These are phyloP conservation scores for Aphidius ervi DNA, from an alignment of 1,140 invertebrate genomes.

Conservation along the genomic window DNA sequence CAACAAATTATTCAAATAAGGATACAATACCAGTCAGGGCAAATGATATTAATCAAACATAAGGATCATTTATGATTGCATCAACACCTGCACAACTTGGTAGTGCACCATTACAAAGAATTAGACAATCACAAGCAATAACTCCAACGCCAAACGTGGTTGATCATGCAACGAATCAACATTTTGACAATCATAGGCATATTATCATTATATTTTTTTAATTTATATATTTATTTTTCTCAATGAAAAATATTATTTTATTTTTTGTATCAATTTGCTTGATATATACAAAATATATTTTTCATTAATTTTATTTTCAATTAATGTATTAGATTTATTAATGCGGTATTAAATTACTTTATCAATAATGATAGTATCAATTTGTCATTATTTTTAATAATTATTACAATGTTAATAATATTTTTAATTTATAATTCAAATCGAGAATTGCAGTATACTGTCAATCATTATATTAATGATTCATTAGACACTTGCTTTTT, in stretches of 20 bases:
- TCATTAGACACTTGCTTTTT: no score
- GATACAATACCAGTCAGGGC: constrained; percentile 29
- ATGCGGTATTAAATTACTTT: constrained; percentile 26
- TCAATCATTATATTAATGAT: no score
- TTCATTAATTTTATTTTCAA: neutral
- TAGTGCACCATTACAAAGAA: constrained; percentile 78
- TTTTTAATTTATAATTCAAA: no score
- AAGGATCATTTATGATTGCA: constrained; percentile 73
- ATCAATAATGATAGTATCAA: neutral
- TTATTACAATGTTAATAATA: no score
- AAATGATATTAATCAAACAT: constrained; percentile 50
- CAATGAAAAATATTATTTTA: no score
- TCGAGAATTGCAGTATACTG: no score
- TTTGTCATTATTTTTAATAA: no score
- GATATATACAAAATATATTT: neutral
- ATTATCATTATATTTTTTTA: no score
- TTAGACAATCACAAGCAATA: constrained; percentile 65
- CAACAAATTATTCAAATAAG: constrained; percentile 40
- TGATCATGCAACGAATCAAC: constrained; percentile 43
- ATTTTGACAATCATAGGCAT: constrained; percentile 39
- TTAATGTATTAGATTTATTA: neutral
- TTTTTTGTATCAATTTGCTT: no score
- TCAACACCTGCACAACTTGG: constrained; percentile 91
- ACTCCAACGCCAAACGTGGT: constrained; percentile 42
- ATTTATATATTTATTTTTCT: no score